Base-by-base conservation (phyloP, 1,140 invertebrate genomes). In the Leptonema lineaticorne region DNA sequence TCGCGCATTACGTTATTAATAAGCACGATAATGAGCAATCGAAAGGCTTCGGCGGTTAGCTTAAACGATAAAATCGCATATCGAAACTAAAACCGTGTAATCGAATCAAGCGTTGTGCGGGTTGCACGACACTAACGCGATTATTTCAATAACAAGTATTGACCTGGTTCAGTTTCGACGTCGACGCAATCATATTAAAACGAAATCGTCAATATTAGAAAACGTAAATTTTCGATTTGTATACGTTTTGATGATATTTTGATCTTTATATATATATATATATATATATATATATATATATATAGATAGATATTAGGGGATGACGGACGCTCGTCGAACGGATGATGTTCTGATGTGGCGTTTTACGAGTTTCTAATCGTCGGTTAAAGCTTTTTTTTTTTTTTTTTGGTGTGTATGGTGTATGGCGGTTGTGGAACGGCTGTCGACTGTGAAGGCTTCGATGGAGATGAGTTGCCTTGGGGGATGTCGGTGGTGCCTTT, bases 121-220 rank as follows among this genome's bases (percentile, higher is more conserved):
- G 46, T 20, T 53, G 22, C 22, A 24, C 24, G 18, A 14, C 22
- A 22, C 50, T 53, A 53, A 53, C 50, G 50, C 9, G 18, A 26
- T 53, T 53, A 53, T 7, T 11, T 24, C 50, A n/a, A 53, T 53
- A 53, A 53, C 50, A 14, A 53, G 50, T 26, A 53, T 53, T 53
- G 50, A 53, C 50, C 50, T 53, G 50, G 50, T 53, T 53, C 50
- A 24, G 22, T 26, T 41, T 26, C 20, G 50, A 53, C 50, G 18
- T 20, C 50, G 37, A 41, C 50, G 50, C 9, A 53, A 53, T 53
- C 9, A 22, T n/a, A n/a, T n/a, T n/a, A n/a, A n/a, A n/a, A n/a
- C n/a, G n/a, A n/a, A n/a, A n/a, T n/a, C n/a, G n/a, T n/a, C n/a
- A n/a, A n/a, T n/a, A n/a, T n/a, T n/a, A n/a, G n/a, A n/a, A n/a